Conservation (phyloP, 2,888 invertebrate genomes). For the Erebia palarica region DNA sequence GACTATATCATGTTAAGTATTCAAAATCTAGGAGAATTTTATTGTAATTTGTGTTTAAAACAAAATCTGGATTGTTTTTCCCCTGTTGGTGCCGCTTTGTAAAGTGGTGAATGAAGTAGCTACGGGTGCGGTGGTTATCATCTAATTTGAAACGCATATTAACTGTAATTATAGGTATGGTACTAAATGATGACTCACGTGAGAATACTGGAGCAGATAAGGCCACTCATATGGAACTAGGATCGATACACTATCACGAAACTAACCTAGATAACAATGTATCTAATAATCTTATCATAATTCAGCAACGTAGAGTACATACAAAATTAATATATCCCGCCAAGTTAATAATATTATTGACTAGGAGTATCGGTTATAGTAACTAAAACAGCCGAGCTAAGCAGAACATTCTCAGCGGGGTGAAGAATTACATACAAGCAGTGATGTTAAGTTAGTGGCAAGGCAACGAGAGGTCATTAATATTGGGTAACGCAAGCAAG, state of each 20-base stretch:
- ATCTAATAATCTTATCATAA: slow-evolving; percentile 49
- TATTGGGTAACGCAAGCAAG: slow-evolving; percentile 68
- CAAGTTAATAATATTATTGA: slow-evolving; percentile 50
- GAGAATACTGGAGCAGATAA: slow-evolving; percentile 70
- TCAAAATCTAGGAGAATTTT: background rate
- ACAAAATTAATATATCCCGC: slow-evolving; percentile 61
- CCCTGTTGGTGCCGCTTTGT: background rate
- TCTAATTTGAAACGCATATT: slow-evolving; percentile 9
- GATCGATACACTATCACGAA: slow-evolving; percentile 51
- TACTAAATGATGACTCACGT: slow-evolving; percentile 30
- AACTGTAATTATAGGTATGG: slow-evolving; percentile 8
- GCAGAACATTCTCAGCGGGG: slow-evolving; percentile 81
- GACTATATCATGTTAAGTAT: background rate
- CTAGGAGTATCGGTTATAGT: slow-evolving; percentile 22
- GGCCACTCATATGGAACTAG: slow-evolving; percentile 58
- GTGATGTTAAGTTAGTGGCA: slow-evolving; percentile 81
- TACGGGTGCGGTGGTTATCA: background rate
- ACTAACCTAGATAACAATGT: slow-evolving; percentile 50
- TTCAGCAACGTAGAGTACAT: slow-evolving; percentile 46
- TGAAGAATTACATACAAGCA: slow-evolving; percentile 76
- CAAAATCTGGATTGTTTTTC: too few relatives aligned
- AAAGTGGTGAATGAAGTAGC: background rate
- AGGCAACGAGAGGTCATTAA: slow-evolving; percentile 71
- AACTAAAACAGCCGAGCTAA: slow-evolving; percentile 69
- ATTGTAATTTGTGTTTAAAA: background rate